These are phyloP conservation scores for Eurystomus gularis DNA, from an alignment of 2,113 vertebrate species.

Conservation along the genomic window DNA sequence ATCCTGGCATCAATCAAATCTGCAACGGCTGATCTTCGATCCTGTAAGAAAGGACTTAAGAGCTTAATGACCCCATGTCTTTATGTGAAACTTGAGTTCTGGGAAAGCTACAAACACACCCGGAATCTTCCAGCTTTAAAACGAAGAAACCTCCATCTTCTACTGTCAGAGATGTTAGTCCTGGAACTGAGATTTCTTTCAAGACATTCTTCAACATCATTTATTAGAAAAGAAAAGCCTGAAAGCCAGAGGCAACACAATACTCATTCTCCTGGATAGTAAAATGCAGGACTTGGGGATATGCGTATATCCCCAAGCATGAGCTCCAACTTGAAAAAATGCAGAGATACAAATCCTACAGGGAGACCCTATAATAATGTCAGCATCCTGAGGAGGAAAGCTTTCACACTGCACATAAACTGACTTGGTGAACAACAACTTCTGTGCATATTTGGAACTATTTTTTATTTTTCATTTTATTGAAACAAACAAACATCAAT, in stretches of 20 bases:
- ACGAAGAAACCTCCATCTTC: neutral
- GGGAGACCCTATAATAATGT: neutral
- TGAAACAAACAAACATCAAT: constrained; percentile 50
- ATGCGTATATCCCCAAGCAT: neutral
- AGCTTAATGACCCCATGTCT: neutral
- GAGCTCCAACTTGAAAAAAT: neutral
- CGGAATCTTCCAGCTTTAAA: neutral
- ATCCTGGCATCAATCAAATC: neutral
- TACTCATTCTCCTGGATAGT: neutral
- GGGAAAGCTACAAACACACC: neutral
- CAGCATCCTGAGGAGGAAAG: neutral
- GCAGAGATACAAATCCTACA: neutral
- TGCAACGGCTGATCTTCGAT: neutral
- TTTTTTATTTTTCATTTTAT: constrained; percentile 22
- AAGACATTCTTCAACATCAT: neutral
- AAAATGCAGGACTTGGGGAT: neutral
- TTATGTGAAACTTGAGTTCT: neutral
- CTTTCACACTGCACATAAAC: neutral
- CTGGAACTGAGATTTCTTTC: neutral
- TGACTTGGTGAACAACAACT: constrained; percentile 7
- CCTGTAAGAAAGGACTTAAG: neutral
- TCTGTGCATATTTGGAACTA: constrained; percentile 54
- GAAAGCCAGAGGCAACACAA: neutral
- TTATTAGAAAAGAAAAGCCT: neutral
- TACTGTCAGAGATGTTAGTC: neutral